Conservation (phyloP, 2,797 vertebrate genomes). For the Gambelia wislizenii region DNA sequence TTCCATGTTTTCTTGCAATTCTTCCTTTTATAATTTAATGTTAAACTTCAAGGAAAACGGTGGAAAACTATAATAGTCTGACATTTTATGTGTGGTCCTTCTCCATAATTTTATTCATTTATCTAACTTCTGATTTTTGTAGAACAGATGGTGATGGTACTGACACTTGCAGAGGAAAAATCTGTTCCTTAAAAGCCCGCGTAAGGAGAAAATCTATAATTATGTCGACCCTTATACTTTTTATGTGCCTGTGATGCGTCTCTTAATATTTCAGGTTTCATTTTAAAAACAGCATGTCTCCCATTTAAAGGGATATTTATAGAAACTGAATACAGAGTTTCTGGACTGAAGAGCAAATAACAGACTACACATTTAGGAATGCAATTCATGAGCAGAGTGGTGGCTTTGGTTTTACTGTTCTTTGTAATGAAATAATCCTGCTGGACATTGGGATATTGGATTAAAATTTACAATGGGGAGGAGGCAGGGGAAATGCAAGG, state of each 20-base stretch:
- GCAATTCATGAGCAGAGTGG: neutral
- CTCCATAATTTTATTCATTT: neutral
- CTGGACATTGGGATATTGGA: neutral
- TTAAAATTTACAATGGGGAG: neutral
- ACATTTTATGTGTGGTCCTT: neutral
- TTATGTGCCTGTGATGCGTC: constrained; percentile 32
- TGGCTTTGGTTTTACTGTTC: neutral
- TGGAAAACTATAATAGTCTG: neutral
- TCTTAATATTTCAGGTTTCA: constrained; percentile 33
- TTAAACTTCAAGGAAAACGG: neutral
- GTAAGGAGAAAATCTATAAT: constrained; percentile 76
- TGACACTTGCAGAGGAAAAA: constrained; percentile 82
- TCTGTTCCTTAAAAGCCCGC: constrained; percentile 91
- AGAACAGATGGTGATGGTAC: constrained; percentile 73
- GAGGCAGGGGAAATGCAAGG: too few species aligned
- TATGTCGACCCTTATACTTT: constrained; percentile 46
- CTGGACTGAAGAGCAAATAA: constrained; percentile 16
- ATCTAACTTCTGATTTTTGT: constrained; percentile 45
- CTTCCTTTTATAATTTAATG: neutral
- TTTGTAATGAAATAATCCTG: neutral
- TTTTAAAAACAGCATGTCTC: constrained; percentile 4
- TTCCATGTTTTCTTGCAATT: neutral
- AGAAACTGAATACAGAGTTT: neutral
- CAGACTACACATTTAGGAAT: neutral
- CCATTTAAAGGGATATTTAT: constrained; percentile 31